Percentiles rank a stretch among this genome's conserved stretches.
Evolutionary conservation across 2,888 invertebrate genomes (phyloP).

Genomic region (Calameuta filiformis): DNA sequence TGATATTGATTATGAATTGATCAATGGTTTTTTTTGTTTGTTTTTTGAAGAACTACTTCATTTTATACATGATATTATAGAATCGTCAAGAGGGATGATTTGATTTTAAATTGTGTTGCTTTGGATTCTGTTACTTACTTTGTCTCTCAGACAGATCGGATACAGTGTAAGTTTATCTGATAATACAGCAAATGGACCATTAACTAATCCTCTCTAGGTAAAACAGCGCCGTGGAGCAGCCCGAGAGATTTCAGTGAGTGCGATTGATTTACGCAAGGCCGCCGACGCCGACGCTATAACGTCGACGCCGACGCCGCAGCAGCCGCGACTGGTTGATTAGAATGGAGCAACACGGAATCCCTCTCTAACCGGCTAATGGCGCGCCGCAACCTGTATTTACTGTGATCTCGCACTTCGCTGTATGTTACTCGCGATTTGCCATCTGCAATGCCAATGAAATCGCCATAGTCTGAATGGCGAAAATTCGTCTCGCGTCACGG

Average conservation of each 20-base stretch:
- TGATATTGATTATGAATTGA: neutral
- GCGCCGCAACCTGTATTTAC: slow-evolving; percentile 63
- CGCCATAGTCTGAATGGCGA: slow-evolving; percentile 11
- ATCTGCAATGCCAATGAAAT: slow-evolving; percentile 64
- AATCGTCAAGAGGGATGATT: neutral
- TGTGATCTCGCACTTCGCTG: slow-evolving; percentile 61
- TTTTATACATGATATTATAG: neutral
- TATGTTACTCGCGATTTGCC: slow-evolving; percentile 52
- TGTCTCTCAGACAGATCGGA: neutral
- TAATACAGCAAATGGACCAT: slow-evolving; percentile 62
- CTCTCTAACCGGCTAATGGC: slow-evolving; percentile 65
- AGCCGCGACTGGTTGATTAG: slow-evolving; percentile 59
- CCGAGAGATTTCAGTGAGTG: slow-evolving; percentile 53
- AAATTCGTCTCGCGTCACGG: neutral
- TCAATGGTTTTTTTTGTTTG: neutral
- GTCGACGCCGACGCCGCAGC: slow-evolving; percentile 43
- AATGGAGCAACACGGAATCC: slow-evolving; percentile 65
- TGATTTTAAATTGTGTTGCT: neutral
- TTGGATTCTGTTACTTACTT: neutral
- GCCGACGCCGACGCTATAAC: slow-evolving; percentile 33
- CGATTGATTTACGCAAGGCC: slow-evolving; percentile 58
- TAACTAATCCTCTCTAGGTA: slow-evolving; percentile 60
- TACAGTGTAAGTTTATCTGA: slow-evolving; percentile 59
- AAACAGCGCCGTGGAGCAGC: slow-evolving; percentile 45
- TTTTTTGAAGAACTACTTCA: neutral